Evolutionary conservation across 2,797 vertebrate genomes (phyloP).

Genomic region (Rhadinocentrus ornatus): DNA sequence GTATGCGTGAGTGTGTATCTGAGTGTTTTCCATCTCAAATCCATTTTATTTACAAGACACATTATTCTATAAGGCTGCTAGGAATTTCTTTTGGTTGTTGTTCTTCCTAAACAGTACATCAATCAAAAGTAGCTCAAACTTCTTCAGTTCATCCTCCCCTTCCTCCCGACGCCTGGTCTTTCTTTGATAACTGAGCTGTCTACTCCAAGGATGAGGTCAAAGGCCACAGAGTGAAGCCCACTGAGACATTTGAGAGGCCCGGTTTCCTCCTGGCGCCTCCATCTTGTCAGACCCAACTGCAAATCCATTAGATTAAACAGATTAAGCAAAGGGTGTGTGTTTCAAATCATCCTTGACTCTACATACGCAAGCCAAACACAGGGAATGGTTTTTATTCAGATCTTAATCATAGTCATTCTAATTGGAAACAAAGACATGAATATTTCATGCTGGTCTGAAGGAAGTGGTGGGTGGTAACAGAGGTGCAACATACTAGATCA

Average conservation of each 20-base stretch:
- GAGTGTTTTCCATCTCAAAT: constrained; percentile 2
- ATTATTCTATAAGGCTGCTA: neutral
- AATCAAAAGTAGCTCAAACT: constrained; percentile 38
- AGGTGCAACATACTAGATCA: constrained; percentile 7
- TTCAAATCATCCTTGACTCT: constrained; percentile 40
- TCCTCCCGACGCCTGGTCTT: constrained; percentile 43
- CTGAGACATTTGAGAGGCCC: constrained; percentile 68
- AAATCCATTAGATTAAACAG: constrained; percentile 49
- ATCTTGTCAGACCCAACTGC: constrained; percentile 47
- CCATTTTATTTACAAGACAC: neutral
- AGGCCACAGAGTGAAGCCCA: constrained; percentile 64
- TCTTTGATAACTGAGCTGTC: constrained; percentile 68
- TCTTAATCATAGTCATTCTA: neutral
- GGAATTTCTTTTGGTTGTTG: neutral
- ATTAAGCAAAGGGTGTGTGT: constrained; percentile 46
- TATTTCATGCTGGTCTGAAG: constrained; percentile 35
- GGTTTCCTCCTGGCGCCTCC: constrained; percentile 61
- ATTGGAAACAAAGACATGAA: constrained; percentile 35
- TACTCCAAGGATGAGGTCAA: constrained; percentile 62
- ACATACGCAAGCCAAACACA: constrained; percentile 1
- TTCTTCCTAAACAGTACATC: constrained; percentile 8
- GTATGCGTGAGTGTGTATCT: neutral
- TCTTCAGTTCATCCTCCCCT: constrained; percentile 48
- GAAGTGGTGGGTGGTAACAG: constrained; percentile 55
- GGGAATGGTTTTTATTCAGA: constrained; percentile 2